These are phyloP conservation scores for Anas bernieri DNA, from an alignment of 2,797 vertebrate species.

Conservation along the genomic window DNA sequence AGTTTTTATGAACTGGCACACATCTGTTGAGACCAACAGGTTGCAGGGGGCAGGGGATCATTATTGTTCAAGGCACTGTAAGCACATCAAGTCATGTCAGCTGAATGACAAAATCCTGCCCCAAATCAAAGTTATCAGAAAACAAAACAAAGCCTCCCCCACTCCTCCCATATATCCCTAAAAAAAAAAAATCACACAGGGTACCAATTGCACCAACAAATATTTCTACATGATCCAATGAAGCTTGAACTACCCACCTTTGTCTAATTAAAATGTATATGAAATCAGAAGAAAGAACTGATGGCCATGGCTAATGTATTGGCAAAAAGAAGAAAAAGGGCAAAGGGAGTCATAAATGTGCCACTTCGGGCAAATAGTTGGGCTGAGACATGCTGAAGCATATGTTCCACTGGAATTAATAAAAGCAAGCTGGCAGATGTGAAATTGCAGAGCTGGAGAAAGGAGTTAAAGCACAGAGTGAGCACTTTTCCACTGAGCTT, in stretches of 20 bases:
- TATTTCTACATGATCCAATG: background rate
- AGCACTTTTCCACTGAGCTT: background rate
- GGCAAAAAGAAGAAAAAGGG: background rate
- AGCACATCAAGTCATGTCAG: background rate
- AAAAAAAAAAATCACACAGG: background rate
- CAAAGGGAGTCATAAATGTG: background rate
- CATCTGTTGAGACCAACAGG: background rate
- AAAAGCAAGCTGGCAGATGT: background rate
- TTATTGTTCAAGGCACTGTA: background rate
- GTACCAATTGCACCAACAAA: background rate
- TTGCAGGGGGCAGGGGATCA: fast-evolving
- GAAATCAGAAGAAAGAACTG: background rate
- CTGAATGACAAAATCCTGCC: background rate
- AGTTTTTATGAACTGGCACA: background rate
- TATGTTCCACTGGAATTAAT: background rate
- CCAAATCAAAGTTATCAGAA: background rate
- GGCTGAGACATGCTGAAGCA: background rate
- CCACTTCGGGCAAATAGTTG: background rate
- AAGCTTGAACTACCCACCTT: background rate
- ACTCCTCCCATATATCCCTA: background rate
- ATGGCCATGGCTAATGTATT: background rate
- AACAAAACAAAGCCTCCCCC: background rate
- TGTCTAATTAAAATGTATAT: background rate
- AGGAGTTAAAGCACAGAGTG: background rate
- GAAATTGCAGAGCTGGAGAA: background rate